Conservation (phyloP, 2,113 vertebrate species). For the Polypterus senegalus region DNA sequence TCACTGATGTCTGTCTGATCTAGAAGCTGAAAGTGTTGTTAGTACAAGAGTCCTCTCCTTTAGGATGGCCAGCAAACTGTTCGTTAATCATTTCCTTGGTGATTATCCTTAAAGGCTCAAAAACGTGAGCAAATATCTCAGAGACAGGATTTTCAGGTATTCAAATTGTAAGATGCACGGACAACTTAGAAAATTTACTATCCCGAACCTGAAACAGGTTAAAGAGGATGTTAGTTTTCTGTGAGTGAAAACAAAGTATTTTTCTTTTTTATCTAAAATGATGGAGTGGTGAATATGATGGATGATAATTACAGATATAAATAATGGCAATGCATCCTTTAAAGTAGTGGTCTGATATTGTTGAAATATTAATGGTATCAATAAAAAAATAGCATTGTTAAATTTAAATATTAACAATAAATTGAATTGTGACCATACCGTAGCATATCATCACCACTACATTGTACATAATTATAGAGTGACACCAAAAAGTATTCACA, state of each 20-base stretch:
- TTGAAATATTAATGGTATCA: too few relatives aligned
- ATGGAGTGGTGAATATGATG: neutral
- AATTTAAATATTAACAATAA: too few relatives aligned
- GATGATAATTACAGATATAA: neutral
- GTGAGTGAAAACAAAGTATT: conserved; percentile 9
- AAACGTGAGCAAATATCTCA: conserved; percentile 93
- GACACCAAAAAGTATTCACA: too few relatives aligned
- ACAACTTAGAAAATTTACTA: conserved; percentile 88
- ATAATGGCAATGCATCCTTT: too few relatives aligned
- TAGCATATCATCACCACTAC: too few relatives aligned
- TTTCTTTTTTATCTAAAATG: too few relatives aligned
- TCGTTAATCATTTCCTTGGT: conserved; percentile 73
- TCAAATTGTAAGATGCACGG: conserved; percentile 94
- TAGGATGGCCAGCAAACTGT: conserved; percentile 55
- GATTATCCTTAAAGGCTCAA: conserved; percentile 79
- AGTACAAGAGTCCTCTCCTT: conserved; percentile 75
- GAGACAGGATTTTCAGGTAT: conserved; percentile 88
- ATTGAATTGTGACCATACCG: too few relatives aligned
- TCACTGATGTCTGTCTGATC: conserved; percentile 58
- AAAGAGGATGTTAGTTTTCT: conserved; percentile 76
- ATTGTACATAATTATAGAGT: too few relatives aligned
- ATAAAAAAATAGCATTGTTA: too few relatives aligned
- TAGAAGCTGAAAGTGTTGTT: conserved; percentile 61
- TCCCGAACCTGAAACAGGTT: conserved; percentile 96
- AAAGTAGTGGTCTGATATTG: too few relatives aligned